Conservation (phyloP, 2,888 invertebrate genomes). For the Tetragnatha montana region DNA sequence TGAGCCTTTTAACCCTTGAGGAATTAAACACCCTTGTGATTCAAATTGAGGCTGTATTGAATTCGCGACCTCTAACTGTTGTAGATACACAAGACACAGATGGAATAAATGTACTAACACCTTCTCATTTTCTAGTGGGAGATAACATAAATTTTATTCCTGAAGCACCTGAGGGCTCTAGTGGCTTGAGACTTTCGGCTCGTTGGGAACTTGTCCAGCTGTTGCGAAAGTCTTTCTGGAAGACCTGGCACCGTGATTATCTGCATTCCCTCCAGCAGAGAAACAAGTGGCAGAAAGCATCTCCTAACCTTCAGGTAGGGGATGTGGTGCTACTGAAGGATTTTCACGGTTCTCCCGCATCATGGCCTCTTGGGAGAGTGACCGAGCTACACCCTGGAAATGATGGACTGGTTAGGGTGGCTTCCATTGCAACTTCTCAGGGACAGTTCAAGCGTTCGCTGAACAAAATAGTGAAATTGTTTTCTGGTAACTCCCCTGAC, state of each 20-base stretch:
- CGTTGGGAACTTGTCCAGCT: not conserved
- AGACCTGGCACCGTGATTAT: not conserved
- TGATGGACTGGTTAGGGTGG: not conserved
- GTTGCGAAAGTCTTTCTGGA: not conserved
- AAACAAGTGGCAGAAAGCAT: not conserved
- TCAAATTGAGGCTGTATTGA: constrained; percentile 1
- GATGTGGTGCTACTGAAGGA: not conserved
- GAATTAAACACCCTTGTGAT: not conserved
- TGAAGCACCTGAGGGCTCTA: not conserved
- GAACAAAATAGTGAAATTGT: too few relatives aligned
- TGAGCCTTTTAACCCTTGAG: not conserved
- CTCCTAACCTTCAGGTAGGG: not conserved
- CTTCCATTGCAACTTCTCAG: not conserved
- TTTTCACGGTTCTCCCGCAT: not conserved
- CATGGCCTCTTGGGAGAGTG: not conserved
- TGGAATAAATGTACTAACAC: not conserved
- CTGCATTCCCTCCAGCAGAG: not conserved
- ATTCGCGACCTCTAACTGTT: not conserved
- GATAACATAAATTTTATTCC: not conserved
- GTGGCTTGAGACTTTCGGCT: not conserved
- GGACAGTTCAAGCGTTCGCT: not conserved
- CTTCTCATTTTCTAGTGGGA: not conserved
- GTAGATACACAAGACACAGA: not conserved
- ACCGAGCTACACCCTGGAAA: not conserved
- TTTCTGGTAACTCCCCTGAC: too few relatives aligned